Percentiles rank a stretch among this genome's conserved stretches.
Conservation (phyloP, 1,140 invertebrate genomes). For the Rhagoletis zephyria region DNA sequence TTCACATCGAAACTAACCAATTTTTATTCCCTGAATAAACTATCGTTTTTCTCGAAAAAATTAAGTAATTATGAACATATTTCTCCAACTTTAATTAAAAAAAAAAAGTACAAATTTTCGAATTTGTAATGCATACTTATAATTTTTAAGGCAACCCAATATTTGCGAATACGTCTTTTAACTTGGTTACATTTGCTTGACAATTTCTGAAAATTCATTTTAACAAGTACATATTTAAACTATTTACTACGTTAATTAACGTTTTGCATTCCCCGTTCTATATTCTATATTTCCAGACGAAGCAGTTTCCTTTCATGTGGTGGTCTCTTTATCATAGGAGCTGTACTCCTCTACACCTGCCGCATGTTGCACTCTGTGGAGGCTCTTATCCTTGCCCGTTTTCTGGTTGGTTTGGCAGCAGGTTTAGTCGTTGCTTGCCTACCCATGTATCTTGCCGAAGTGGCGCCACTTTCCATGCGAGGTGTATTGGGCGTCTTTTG, state of each 20-base stretch:
- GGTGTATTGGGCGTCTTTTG: constrained; percentile 87
- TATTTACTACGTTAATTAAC: neutral
- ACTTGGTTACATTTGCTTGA: no score
- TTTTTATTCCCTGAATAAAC: no score
- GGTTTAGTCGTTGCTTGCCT: constrained; percentile 85
- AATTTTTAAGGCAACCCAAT: no score
- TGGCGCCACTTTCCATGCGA: constrained; percentile 82
- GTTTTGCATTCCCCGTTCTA: neutral
- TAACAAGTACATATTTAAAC: no score
- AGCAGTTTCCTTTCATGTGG: constrained; percentile 59
- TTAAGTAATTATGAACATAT: no score
- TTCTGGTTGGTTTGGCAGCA: constrained; percentile 81
- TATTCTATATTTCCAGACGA: constrained; percentile 14
- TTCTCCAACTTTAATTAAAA: no score
- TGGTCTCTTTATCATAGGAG: constrained; percentile 66
- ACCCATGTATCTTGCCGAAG: constrained; percentile 89
- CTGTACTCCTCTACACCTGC: constrained; percentile 78
- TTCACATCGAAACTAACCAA: no score
- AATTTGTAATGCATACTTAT: no score
- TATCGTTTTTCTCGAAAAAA: no score
- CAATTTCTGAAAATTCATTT: no score
- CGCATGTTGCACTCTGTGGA: constrained; percentile 79
- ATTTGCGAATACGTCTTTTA: no score
- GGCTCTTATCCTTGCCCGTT: constrained; percentile 81
- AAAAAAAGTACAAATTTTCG: no score